Conservation (phyloP, 2,797 vertebrate species). For the Acrossocheilus wenchowensis region DNA sequence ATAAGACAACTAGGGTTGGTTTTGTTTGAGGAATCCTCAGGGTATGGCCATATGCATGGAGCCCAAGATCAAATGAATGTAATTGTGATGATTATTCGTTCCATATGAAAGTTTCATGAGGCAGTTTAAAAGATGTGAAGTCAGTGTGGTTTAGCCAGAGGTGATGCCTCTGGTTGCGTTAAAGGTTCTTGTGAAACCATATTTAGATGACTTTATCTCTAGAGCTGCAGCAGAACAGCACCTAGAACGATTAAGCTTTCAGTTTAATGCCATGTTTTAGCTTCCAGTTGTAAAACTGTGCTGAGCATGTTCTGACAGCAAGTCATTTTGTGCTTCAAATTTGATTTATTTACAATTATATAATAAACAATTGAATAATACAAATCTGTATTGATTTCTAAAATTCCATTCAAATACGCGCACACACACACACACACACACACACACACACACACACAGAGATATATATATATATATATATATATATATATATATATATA, state of each 20-base stretch:
- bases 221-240: not conserved
- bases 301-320: not conserved
- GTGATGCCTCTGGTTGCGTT: conserved; percentile 38
- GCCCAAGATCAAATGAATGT: conserved; percentile 29
- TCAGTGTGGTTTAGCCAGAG: conserved; percentile 28
- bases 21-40: conserved; percentile 35
- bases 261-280: not conserved
- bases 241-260: not conserved
- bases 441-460: too few species aligned
- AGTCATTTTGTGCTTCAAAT: not conserved
- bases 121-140: conserved; percentile 9
- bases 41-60: not conserved
- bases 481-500: not conserved
- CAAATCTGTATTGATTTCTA: not conserved
- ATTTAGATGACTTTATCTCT: not conserved
- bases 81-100: conserved; percentile 49
- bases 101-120: conserved; percentile 48
- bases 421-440: too few species aligned
- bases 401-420: not conserved
- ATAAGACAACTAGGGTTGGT: conserved; percentile 11
- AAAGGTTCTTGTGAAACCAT: not conserved
- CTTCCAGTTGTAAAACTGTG: not conserved
- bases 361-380: not conserved
- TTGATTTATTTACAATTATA: not conserved
- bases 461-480: too few species aligned